phyloP scores from a whole-genome alignment of 92 coral and sea anemone genomes.

The Paragorgia papillata region DNA sequence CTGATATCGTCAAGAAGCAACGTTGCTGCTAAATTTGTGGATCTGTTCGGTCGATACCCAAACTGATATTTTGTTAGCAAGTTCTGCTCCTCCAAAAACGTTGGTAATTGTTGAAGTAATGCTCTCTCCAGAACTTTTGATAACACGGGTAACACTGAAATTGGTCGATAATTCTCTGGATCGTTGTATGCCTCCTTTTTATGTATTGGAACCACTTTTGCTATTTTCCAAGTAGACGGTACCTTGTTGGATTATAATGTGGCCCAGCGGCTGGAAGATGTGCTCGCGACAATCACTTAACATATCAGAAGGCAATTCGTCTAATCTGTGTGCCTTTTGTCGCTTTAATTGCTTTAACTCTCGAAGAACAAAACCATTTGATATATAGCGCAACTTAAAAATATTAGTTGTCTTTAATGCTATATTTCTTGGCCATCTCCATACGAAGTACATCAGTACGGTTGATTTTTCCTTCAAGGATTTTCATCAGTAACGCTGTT shows the following conservation, averaged over 20 bases:
- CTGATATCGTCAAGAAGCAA: background rate
- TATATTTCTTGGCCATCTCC: background rate
- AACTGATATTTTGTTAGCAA: background rate
- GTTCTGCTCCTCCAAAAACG: background rate
- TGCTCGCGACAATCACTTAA: constrained; percentile 3
- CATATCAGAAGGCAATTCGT: constrained; percentile 13
- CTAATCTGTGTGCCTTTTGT: background rate
- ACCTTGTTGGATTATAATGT: background rate
- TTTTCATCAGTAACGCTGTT: background rate
- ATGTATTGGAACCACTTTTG: background rate
- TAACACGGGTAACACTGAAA: constrained; percentile 5
- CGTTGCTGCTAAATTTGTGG: constrained; percentile 9
- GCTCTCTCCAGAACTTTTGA: constrained; percentile 9
- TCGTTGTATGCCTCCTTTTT: background rate
- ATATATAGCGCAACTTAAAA: background rate
- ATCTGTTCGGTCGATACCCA: background rate
- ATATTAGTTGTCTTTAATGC: background rate
- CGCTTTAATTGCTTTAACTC: background rate
- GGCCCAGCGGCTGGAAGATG: background rate
- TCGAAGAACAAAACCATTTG: background rate
- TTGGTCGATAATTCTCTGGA: constrained; percentile 1
- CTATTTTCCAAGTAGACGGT: background rate
- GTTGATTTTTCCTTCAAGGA: background rate
- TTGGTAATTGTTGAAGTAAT: background rate
- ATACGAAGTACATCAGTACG: background rate